A percentile compares a stretch with the other conserved stretches of the same genome.
Conservation (phyloP, 53 echinoderm and acorn worm species). For the Holothuria scabra region DNA sequence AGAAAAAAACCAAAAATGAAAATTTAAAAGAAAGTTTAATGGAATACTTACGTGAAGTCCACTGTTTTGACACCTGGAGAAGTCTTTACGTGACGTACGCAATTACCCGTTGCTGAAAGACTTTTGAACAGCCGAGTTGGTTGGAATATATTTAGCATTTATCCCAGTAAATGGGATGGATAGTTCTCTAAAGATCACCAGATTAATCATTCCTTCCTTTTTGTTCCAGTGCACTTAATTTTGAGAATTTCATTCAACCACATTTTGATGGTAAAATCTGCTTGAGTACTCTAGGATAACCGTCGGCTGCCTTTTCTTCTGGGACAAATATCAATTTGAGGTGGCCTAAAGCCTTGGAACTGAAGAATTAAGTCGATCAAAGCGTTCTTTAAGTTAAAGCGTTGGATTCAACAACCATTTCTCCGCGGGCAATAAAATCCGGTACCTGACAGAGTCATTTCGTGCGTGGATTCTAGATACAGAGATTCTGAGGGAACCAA, state of each 20-base stretch:
- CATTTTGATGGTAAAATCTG: neutral
- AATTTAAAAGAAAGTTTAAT: no score
- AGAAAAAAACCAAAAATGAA: no score
- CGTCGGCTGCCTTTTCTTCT: slow-evolving; percentile 18
- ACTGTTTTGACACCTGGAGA: no score
- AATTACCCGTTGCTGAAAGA: no score
- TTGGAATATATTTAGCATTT: slow-evolving; percentile 14
- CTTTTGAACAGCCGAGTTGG: no score
- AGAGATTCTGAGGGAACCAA: neutral
- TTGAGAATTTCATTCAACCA: slow-evolving; percentile 5
- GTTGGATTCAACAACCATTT: slow-evolving; percentile 34
- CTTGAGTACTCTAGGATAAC: neutral
- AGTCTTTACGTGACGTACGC: no score
- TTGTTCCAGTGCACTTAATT: slow-evolving; percentile 29
- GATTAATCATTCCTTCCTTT: slow-evolving; percentile 12
- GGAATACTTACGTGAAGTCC: no score
- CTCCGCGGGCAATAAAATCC: slow-evolving; percentile 20
- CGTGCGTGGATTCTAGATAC: neutral
- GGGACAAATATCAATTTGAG: slow-evolving; percentile 44
- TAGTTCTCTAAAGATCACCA: neutral
- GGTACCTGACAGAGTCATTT: slow-evolving; percentile 35
- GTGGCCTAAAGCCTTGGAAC: slow-evolving; percentile 10
- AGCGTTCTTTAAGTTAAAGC: slow-evolving; percentile 22
- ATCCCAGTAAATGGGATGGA: slow-evolving; percentile 3
- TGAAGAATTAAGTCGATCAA: slow-evolving; percentile 10